Conservation (phyloP, 2,888 invertebrate species). For the Acrobasis repandana region DNA sequence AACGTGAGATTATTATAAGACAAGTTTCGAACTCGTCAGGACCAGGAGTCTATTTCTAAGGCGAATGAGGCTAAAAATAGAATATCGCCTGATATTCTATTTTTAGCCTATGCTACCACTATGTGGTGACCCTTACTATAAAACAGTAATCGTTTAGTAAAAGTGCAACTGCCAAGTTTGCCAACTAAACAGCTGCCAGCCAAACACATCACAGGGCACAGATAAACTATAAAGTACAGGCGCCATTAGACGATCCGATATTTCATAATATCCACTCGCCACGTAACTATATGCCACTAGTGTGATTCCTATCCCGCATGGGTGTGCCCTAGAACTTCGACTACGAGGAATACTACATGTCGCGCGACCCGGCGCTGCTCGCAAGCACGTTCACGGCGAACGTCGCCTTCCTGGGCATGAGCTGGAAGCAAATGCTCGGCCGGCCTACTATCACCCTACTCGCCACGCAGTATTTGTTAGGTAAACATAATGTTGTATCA, state of each 20-base stretch:
- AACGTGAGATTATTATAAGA: too few relatives aligned
- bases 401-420: constrained; percentile 96
- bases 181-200: too few relatives aligned
- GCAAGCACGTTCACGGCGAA: constrained; percentile 97
- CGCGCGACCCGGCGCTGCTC: constrained; percentile 96
- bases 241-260: not conserved
- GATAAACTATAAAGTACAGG: not conserved
- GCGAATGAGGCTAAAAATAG: too few relatives aligned
- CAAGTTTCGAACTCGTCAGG: too few relatives aligned
- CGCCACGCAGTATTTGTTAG: constrained; percentile 92
- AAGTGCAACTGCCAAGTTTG: too few relatives aligned
- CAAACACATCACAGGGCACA: too few relatives aligned
- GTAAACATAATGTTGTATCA: constrained; percentile 75
- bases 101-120: too few relatives aligned
- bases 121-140: too few relatives aligned
- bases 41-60: too few relatives aligned
- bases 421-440: constrained; percentile 98
- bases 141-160: too few relatives aligned
- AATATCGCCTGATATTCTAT: too few relatives aligned
- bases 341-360: constrained; percentile 97
- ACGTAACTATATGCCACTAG: constrained; percentile 14
- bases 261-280: not conserved
- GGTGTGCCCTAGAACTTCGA: constrained; percentile 90
- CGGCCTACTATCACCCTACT: constrained; percentile 96
- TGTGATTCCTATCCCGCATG: constrained; percentile 50